phyloP scores from a whole-genome alignment of 1,140 invertebrate genomes.

The Colletes latitarsis region DNA sequence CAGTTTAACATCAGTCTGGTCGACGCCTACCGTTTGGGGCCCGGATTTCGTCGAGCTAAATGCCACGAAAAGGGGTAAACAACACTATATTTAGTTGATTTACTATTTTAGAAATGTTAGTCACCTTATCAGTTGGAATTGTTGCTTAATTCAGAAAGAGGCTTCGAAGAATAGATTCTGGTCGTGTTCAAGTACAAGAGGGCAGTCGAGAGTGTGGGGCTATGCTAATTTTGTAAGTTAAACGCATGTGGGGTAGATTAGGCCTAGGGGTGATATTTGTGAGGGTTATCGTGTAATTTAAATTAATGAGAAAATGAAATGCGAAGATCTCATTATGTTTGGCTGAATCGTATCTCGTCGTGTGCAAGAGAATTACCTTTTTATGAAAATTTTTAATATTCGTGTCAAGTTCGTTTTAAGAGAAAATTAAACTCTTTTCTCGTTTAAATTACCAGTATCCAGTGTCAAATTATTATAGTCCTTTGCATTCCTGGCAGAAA shows the following conservation, averaged over 20 bases:
- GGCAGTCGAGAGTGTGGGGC: constrained; percentile 9
- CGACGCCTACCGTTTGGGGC: no score
- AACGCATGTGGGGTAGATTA: constrained; percentile 34
- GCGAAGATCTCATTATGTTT: neutral
- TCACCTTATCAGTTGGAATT: no score
- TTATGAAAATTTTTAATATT: neutral
- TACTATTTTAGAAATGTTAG: no score
- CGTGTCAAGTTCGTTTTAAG: no score
- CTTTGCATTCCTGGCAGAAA: no score
- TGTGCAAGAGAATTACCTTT: neutral
- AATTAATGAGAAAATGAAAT: constrained; percentile 34
- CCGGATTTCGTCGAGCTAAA: no score
- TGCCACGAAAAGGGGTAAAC: no score
- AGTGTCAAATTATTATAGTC: no score
- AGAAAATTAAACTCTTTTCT: no score
- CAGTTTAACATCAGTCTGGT: no score
- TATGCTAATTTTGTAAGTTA: constrained; percentile 33
- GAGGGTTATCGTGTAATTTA: constrained; percentile 40
- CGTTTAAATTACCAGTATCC: no score
- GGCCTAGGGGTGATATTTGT: constrained; percentile 22
- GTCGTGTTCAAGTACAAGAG: neutral
- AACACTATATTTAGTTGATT: no score
- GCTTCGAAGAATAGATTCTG: neutral
- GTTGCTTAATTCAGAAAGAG: neutral
- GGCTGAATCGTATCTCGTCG: neutral